Base-by-base conservation (phyloP, 2,888 invertebrate genomes). In the Spisula solida region DNA sequence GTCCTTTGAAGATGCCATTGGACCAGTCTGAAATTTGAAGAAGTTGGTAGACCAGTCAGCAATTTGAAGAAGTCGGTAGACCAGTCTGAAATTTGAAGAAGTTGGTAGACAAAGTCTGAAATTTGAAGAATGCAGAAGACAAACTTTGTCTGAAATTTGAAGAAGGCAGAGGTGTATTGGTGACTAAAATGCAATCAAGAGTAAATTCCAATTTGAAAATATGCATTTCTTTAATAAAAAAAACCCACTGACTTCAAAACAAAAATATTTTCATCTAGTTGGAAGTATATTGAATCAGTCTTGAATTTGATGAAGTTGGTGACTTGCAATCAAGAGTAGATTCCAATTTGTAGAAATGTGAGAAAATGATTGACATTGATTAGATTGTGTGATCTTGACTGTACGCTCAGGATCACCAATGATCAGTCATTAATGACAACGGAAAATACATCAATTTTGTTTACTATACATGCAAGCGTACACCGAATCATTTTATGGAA, bases 281-380 rank as follows among this genome's bases (percentile, higher is more conserved):
- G 41, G 41, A 41, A 41, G 41, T 41, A 41, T 5, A 41, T 41
- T 41, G 41, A 41, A 41, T 8, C 41, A 41, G 41, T 41, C 60
- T 66, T 0, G 1, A 25, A 66, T 66, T n/a, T 25, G 25, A 66
- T 66, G 8, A 5, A 66, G n/a, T 66, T 66, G 60, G 60, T 66
- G 60, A 66, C 60, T n/a, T n/a, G 41, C 51, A 51, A 66, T 66
- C 60, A 66, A 66, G 60, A 25, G 60, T 66, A 41, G 8, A 41
- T 66, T 66, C 60, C n/a, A 66, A 66, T 66, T 66, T 66, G 60
- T 66, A 66, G 60, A 25, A 66, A 66, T 66, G 60, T 66, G 60
- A 25, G 60, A 25, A n/a, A 66, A 66, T 66, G 60, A 66, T 66
- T 66, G 60, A 66, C 60, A 66, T 66, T 66, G 60, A 66, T 66